These are phyloP conservation scores for Eugnorisma glareosa DNA, from an alignment of 2,888 invertebrate genomes.

Conservation along the genomic window DNA sequence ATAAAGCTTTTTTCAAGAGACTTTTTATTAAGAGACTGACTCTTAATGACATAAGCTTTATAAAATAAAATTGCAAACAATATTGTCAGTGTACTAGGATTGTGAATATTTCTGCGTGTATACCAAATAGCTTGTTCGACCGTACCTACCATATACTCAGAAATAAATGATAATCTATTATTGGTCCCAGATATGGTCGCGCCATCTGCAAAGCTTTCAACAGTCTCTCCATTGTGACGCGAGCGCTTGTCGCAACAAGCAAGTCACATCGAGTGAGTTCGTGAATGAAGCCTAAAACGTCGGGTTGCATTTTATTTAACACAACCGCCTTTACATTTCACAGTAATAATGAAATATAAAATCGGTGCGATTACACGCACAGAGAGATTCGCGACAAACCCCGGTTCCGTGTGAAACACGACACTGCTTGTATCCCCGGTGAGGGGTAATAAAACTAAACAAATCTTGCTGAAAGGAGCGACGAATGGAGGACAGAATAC, in stretches of 20 bases:
- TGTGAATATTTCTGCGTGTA: too few relatives aligned
- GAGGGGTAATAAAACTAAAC: slow-evolving; percentile 62
- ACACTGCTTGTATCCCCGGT: slow-evolving; percentile 34
- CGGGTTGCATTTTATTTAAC: slow-evolving; percentile 11
- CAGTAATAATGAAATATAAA: slow-evolving; percentile 57
- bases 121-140: too few relatives aligned
- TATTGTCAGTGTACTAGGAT: too few relatives aligned
- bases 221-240: neutral
- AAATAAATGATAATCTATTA: too few relatives aligned
- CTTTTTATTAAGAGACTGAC: too few relatives aligned
- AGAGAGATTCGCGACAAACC: slow-evolving; percentile 51
- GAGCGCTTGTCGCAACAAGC: neutral
- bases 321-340: neutral
- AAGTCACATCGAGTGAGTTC: neutral
- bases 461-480: slow-evolving; percentile 46
- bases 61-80: too few relatives aligned
- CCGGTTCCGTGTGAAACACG: slow-evolving; percentile 59
- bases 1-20: too few relatives aligned
- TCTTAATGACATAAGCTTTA: too few relatives aligned
- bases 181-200: neutral
- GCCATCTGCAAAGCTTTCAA: neutral
- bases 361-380: slow-evolving; percentile 29
- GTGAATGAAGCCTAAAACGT: neutral
- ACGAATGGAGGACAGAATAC: slow-evolving; percentile 33
- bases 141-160: too few relatives aligned